Conservation (phyloP, 2,797 vertebrate species). For the Falco novaeseelandiae region DNA sequence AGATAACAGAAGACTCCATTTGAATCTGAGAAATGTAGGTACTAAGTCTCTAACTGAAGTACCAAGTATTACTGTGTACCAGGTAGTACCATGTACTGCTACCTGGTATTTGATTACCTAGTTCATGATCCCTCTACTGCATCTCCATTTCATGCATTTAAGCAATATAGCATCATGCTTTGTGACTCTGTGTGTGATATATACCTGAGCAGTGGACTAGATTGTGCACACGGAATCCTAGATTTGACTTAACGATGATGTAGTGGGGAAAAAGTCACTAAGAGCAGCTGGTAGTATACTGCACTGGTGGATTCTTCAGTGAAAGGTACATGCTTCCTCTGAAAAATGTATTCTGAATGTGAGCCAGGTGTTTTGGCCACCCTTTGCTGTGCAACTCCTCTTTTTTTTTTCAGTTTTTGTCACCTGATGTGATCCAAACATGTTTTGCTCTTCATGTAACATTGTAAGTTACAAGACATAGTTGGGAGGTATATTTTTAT, state of each 20-base stretch:
- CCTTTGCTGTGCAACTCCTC: neutral
- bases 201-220: neutral
- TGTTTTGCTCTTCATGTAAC: neutral
- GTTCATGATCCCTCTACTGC: neutral
- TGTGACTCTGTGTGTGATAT: neutral
- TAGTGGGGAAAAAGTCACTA: neutral
- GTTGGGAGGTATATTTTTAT: neutral
- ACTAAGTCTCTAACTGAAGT: neutral
- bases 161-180: neutral
- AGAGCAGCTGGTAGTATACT: neutral
- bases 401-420: neutral
- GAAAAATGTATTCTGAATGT: neutral
- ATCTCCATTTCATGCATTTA: neutral
- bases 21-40: neutral
- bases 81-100: neutral
- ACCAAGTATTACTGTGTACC: neutral
- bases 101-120: accelerated
- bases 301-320: neutral
- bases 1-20: neutral
- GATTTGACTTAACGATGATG: neutral
- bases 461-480: neutral
- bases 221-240: accelerated
- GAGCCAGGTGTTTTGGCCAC: neutral
- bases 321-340: neutral
- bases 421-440: neutral